Conservation (phyloP, 2,113 vertebrate species). For the Crypturellus undulatus region DNA sequence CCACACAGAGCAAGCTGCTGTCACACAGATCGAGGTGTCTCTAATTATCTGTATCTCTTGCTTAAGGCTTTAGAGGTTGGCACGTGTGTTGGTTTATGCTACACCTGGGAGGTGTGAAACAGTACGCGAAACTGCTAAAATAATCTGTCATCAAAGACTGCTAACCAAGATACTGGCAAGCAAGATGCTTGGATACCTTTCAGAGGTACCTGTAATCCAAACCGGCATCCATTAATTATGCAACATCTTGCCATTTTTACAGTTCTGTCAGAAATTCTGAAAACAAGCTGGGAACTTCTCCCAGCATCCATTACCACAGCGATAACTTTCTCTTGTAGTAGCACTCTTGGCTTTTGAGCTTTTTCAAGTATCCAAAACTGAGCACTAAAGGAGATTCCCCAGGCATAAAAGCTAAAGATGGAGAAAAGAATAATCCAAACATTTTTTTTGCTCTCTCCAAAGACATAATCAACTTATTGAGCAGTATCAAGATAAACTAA, state of each 20-base stretch:
- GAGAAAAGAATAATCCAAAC: not conserved
- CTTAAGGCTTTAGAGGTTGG: not conserved
- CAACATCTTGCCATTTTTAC: not conserved
- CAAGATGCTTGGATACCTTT: not conserved
- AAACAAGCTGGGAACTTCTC: not conserved
- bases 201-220: not conserved
- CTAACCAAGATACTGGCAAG: not conserved
- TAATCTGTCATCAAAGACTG: not conserved
- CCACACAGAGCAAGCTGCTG: not conserved
- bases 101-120: not conserved
- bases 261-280: not conserved
- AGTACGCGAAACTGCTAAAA: not conserved
- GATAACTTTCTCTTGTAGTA: not conserved
- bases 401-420: not conserved
- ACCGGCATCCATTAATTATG: not conserved
- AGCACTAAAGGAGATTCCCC: not conserved
- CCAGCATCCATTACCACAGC: fast-evolving
- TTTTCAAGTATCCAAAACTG: fast-evolving
- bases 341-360: not conserved
- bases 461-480: not conserved
- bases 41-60: not conserved
- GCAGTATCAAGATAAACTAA: not conserved
- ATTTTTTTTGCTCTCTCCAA: not conserved
- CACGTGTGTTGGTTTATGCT: not conserved
- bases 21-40: not conserved